Evolutionary conservation across 2,113 vertebrate genomes (phyloP), one percentile per base, ranked within the genome.

Genomic region (Myotis brandtii): DNA sequence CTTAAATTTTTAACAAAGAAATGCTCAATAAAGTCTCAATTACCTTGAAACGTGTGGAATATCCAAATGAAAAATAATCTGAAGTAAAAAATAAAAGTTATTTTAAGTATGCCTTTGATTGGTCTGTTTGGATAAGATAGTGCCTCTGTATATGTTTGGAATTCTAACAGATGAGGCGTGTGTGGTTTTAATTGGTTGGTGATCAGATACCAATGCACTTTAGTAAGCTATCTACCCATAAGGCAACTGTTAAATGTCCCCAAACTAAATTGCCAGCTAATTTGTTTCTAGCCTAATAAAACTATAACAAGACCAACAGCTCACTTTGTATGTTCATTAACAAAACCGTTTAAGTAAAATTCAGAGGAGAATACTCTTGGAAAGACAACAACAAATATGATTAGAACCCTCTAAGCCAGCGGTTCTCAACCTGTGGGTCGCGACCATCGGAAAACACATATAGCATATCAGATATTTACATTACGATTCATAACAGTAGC

Each of bases 1-100:
- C 80, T 83, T 95, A 62, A 67, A 93, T 94, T 85, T 87, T 96
- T 85, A 95, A 96, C 3, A 82, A 80, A 79, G 84, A 90, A 62
- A 86, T 89, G 73, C 40, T 96, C 75, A 87, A 84, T 89, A 80
- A 94, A 94, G 93, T 93, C 54, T 73, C 84, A 86, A 59, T 69
- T 92, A 34, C n/a, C 79, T 86, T 9, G 21, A 81, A 91, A 77
- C 34, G 20, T 77, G 30, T 77, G 20, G 30, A 69, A 86, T 59
- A 18, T 77, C 73, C 46, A 93, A 81, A 66, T 0, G 20, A 92
- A 96, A 62, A 48, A 40, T 84, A 83, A 43, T 30, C 50, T 69
- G 37, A 14, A 73, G 56, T 76, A 34, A 70, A 88, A 93, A 81
- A 82, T 30, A 89, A 84, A 86, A 92, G 30, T 62, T 72, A 85